These are phyloP conservation scores for Laterallus jamaicensis DNA, from an alignment of 2,113 vertebrate genomes.

Conservation along the genomic window DNA sequence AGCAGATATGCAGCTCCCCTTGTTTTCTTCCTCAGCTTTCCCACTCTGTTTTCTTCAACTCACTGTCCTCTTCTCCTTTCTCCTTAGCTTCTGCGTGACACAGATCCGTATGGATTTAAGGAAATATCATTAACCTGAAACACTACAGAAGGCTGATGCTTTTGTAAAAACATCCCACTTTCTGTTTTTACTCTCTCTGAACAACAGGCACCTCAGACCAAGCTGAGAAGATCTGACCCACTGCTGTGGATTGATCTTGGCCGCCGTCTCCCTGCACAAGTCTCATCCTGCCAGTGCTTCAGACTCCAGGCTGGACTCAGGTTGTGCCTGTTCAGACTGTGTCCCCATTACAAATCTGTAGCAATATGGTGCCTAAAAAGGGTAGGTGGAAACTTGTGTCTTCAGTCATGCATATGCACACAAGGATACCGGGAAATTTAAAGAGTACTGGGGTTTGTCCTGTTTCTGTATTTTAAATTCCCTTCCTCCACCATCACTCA, in stretches of 20 bases:
- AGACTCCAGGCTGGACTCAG: neutral
- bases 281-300: neutral
- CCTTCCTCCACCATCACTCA: neutral
- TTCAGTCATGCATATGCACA: neutral
- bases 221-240: neutral
- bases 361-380: fast-evolving
- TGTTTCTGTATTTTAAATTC: neutral
- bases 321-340: neutral
- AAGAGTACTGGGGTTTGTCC: neutral
- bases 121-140: neutral
- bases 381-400: neutral
- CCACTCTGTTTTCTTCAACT: neutral
- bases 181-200: neutral
- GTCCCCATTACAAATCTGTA: neutral
- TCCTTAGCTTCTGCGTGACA: neutral
- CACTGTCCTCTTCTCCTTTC: neutral
- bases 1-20: neutral
- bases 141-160: neutral
- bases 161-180: neutral
- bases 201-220: neutral
- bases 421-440: neutral
- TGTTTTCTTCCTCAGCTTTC: neutral
- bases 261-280: neutral
- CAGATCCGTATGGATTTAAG: neutral
- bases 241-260: neutral